Conservation (phyloP, 2,888 invertebrate species). For the Nasonovia ribisnigri region DNA sequence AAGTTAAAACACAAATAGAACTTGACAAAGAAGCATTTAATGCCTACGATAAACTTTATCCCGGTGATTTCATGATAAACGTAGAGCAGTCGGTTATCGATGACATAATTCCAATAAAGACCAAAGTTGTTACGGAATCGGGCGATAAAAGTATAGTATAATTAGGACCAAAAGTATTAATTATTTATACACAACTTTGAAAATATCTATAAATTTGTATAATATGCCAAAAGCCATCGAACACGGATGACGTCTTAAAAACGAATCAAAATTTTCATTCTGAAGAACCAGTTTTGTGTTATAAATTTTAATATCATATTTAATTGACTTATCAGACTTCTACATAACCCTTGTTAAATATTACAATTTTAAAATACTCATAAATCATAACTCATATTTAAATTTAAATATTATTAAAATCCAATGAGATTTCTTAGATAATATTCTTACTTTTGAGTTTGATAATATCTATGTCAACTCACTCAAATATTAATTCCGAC, state of each 20-base stretch:
- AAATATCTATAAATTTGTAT: too few species aligned
- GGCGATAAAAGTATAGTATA: conserved; percentile 37
- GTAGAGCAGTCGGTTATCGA: not conserved
- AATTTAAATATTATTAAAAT: not conserved
- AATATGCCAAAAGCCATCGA: not conserved
- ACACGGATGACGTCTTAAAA: not conserved
- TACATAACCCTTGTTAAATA: not conserved
- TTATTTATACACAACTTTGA: not conserved
- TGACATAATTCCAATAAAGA: not conserved
- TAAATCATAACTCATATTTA: not conserved
- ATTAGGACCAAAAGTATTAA: not conserved
- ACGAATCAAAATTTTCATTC: not conserved
- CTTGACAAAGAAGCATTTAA: conserved; percentile 25
- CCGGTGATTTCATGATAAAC: conserved; percentile 47
- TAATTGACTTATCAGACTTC: not conserved
- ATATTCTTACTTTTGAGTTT: not conserved
- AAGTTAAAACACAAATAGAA: conserved; percentile 39
- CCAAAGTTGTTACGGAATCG: not conserved
- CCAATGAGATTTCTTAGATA: not conserved
- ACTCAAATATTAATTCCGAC: not conserved
- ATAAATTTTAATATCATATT: not conserved
- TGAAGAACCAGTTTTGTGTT: not conserved
- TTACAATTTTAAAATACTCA: not conserved
- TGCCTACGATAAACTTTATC: conserved; percentile 38
- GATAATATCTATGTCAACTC: not conserved